Base-by-base conservation (phyloP, 2,888 invertebrate species). In the Loripinus fragilis region DNA sequence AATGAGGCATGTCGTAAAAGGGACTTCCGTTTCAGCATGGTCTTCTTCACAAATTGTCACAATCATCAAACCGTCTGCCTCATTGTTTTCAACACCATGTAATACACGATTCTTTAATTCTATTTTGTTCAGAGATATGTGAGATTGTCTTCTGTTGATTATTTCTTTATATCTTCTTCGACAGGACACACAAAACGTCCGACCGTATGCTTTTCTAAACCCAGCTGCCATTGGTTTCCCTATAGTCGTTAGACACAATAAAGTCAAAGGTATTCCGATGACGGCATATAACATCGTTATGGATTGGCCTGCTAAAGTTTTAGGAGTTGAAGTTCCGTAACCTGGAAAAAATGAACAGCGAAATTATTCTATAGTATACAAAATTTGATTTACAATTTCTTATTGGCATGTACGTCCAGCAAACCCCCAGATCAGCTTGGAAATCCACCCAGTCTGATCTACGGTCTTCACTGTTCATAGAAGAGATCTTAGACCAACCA, bases 171-270 rank as follows among this genome's bases (percentile, higher is more conserved):
- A 67, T 28, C 35, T 28, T 45, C 28, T 38, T 38, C 84, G 69
- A 42, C 84, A 84, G 38, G 79, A 72, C 2, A 80, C 74, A 60
- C 84, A 84, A 28, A 79, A 75, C 8, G 84, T 74, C 30, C 81
- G 66, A 20, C 80, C 81, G 74, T 89, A 98, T 38, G 97, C 94
- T 93, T 97, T 97, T 93, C 98, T 98, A 85, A 98, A 97, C 82
- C 96, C 95, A 85, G 97, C 95, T 0, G 98, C 98, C 92, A 99
- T 97, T 12, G 98, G 95, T 94, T 98, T 98, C 85, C 99, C 99
- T 92, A 99, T 97, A 94, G 98, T 98, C 45, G 98, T 97, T 81
- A 99, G 94, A 33, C 98, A 96, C 77, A 99, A 97, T 86, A 99
- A 95, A 0, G 90, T 91, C 60, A 91, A 71, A 17, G 91, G 91